These are phyloP conservation scores for Lithobates pipiens DNA, from an alignment of 2,797 vertebrate genomes.

Conservation along the genomic window DNA sequence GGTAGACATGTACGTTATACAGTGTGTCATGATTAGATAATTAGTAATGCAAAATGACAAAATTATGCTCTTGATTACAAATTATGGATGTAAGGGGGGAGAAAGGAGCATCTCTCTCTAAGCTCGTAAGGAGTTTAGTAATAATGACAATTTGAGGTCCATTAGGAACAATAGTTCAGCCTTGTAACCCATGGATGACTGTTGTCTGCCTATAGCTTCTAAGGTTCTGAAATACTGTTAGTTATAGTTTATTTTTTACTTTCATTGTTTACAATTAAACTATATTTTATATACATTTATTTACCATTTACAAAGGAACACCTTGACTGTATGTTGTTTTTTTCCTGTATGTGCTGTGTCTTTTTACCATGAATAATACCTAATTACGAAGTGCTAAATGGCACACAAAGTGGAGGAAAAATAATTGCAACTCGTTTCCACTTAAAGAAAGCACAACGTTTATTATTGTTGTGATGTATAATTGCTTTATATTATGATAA, in stretches of 20 bases:
- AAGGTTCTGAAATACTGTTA: background rate
- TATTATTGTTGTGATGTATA: slow-evolving; percentile 1
- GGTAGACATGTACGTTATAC: slow-evolving; percentile 85
- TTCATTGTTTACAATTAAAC: slow-evolving; percentile 50
- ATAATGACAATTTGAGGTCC: slow-evolving; percentile 71
- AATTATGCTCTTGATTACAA: slow-evolving; percentile 79
- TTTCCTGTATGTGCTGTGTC: background rate
- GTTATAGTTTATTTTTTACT: slow-evolving; percentile 3
- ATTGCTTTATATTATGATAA: slow-evolving; percentile 15
- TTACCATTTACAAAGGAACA: background rate
- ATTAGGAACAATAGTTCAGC: slow-evolving; percentile 68
- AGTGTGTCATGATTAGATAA: slow-evolving; percentile 82
- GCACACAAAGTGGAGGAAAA: slow-evolving; percentile 11
- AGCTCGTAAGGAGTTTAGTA: slow-evolving; percentile 74
- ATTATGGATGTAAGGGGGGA: slow-evolving; percentile 67
- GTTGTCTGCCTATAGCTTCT: background rate
- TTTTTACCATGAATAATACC: slow-evolving; percentile 28
- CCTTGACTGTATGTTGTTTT: background rate
- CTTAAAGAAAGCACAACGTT: background rate
- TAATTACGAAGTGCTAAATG: slow-evolving; percentile 48
- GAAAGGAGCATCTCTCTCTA: slow-evolving; percentile 69
- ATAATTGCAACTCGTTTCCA: slow-evolving; percentile 16
- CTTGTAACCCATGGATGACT: slow-evolving; percentile 44
- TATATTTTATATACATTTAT: slow-evolving; percentile 36
- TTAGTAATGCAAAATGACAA: slow-evolving; percentile 86